Base-by-base conservation (phyloP, 2,113 vertebrate genomes). In the Albula glossodonta region DNA sequence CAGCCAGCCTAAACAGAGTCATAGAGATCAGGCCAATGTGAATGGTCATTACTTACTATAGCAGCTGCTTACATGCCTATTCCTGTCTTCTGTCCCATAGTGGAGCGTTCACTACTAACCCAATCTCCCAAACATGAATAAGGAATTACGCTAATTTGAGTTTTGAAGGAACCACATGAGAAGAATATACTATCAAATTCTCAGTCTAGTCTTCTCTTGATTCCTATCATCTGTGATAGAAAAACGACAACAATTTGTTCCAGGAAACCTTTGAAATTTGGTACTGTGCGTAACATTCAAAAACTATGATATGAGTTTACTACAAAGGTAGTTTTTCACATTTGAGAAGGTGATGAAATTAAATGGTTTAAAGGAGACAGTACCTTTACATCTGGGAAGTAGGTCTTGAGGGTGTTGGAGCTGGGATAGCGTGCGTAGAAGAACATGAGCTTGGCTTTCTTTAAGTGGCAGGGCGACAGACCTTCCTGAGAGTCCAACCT, bases 391-490 rank as follows among this genome's bases (percentile, higher is more conserved):
- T 99, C 98, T 51, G 98, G 98, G 94, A 99, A 99, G 95, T 97
- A 99, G 3, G 97, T 99, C 95, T 99, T 99, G 92, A 99, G 97
- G 85, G 99, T 99, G 93, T 98, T 99, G 94, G 98, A 99, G 95
- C 98, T 99, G 92, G 98, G 98, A 88, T 99, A 99, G 80, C 98
- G 97, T 22, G 98, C 94, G 92, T 99, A 98, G 96, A 99, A 99
- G 96, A 99, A 99, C 98, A 99, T 97, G 89, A 99, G 97, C 93
- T 99, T 99, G 92, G 98, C 98, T 95, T 99, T 99, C 96, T 99
- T 99, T 96, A 99, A 96, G 91, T 99, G 98, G 92, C 98, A 99
- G 78, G 98, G 98, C 89, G 98, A 99, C 93, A 99, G 93, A 83
- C 98, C 98, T 94, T 99, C 98, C 94, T 99, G 98, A 93, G 95